Conservation (phyloP, 2,113 vertebrate genomes). For the Bos taurus region ARS-UCD2.0 NC_037340.1:59640001-59640500, state of each 20-base stretch:
- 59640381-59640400: not conserved
- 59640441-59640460: not conserved
- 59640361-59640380: not conserved
- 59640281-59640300: not conserved
- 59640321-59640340: not conserved
- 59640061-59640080: not conserved
- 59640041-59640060: not conserved
- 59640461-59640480: not conserved
- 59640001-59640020: not conserved
- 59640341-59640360: no score
- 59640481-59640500: not conserved
- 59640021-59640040: not conserved
- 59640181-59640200: not conserved
- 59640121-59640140: not conserved
- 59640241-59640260: not conserved
- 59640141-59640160: not conserved
- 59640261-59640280: fast-evolving
- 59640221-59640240: not conserved
- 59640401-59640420: not conserved
- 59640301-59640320: not conserved
- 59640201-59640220: not conserved
- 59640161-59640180: not conserved
- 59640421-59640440: not conserved
- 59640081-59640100: not conserved
- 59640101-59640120: not conserved